Evolutionary conservation across 1,140 invertebrate species (phyloP).

Genomic region (Drosophila nasuta): DNA sequence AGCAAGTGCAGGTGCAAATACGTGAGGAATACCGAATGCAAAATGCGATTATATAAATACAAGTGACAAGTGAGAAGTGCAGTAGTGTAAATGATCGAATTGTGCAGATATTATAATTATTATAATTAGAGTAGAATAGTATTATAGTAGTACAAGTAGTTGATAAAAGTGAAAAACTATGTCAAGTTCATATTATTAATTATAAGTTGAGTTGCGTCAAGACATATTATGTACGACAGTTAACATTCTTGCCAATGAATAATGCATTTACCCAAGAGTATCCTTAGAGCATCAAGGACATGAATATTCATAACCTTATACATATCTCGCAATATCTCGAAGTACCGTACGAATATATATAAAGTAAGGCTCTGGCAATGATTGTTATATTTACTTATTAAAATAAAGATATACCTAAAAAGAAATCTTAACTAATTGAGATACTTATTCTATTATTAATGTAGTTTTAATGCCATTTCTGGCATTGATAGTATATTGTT

Average conservation of each 20-base stretch:
- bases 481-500: too few species aligned
- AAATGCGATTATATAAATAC: constrained; percentile 35
- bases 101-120: constrained; percentile 35
- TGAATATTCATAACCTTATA: background rate
- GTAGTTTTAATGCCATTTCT: too few species aligned
- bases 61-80: constrained; percentile 26
- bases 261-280: constrained; percentile 1
- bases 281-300: background rate
- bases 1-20: constrained; percentile 46
- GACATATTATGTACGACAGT: constrained; percentile 30
- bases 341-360: background rate
- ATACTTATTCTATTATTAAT: background rate
- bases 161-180: constrained; percentile 34
- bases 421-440: background rate
- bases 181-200: constrained; percentile 6
- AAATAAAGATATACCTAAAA: background rate
- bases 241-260: constrained; percentile 19
- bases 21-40: constrained; percentile 38
- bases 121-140: constrained; percentile 6
- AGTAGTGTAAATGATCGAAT: constrained; percentile 42
- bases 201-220: constrained; percentile 29
- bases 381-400: background rate
- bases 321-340: background rate
- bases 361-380: constrained; percentile 3
- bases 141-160: constrained; percentile 11